Evolutionary conservation across 2,797 vertebrate species (phyloP).

Genomic region (Megalops cyprinoides): DNA sequence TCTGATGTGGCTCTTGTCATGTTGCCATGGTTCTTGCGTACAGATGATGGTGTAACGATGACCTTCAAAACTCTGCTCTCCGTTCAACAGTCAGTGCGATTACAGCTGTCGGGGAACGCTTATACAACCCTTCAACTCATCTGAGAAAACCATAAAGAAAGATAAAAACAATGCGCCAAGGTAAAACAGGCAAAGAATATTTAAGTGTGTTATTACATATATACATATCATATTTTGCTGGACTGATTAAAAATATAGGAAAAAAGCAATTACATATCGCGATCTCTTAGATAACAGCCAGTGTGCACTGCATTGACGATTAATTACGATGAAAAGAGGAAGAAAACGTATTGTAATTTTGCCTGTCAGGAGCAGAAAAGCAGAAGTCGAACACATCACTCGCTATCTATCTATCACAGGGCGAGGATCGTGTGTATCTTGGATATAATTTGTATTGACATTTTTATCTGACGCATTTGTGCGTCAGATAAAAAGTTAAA

Average conservation of each 20-base stretch:
- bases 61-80: neutral
- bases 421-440: neutral
- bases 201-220: neutral
- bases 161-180: neutral
- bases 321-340: neutral
- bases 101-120: neutral
- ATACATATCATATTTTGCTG: neutral
- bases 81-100: slow-evolving; percentile 29
- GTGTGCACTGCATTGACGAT: neutral
- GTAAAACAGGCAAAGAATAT: neutral
- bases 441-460: neutral
- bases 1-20: neutral
- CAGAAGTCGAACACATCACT: slow-evolving; percentile 3
- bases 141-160: neutral
- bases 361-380: slow-evolving; percentile 1
- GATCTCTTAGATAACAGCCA: neutral
- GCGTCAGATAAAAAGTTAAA: too few relatives aligned
- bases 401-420: neutral
- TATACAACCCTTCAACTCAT: neutral
- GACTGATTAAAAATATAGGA: neutral
- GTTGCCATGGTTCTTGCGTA: neutral
- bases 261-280: neutral
- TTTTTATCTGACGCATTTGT: neutral
- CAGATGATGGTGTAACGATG: neutral
- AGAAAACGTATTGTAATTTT: neutral